A percentile compares a stretch with the other conserved stretches of the same genome.
Conservation (phyloP, 1,140 invertebrate genomes). For the Thereuonema tuberculata region DNA sequence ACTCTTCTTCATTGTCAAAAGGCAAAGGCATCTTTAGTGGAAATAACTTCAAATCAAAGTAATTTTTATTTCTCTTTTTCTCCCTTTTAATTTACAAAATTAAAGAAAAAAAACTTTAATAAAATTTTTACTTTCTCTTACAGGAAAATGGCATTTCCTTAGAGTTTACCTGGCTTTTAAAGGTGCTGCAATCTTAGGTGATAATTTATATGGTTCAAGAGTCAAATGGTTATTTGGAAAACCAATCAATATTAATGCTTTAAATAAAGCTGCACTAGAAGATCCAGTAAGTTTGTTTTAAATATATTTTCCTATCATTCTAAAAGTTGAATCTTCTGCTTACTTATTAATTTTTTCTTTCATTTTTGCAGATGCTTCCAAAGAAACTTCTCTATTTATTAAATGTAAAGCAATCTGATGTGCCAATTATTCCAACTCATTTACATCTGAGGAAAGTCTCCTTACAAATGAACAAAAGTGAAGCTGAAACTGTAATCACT, state of each 20-base stretch:
- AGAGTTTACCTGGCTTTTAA: constrained; percentile 30
- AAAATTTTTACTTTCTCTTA: too few relatives aligned
- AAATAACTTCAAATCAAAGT: too few relatives aligned
- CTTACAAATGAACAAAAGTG: constrained; percentile 17
- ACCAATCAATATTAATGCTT: constrained; percentile 27
- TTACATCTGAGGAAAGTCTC: constrained; percentile 26
- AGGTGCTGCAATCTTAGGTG: constrained; percentile 33
- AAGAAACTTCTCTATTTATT: not conserved
- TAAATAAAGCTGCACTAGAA: constrained; percentile 17
- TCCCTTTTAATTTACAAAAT: too few relatives aligned
- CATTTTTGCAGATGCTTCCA: not conserved
- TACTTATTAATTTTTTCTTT: too few relatives aligned
- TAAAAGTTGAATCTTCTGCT: too few relatives aligned
- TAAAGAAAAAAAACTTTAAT: too few relatives aligned
- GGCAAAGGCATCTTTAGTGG: too few relatives aligned
- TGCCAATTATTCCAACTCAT: constrained; percentile 29
- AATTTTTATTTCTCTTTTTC: too few relatives aligned
- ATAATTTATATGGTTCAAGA: constrained; percentile 30
- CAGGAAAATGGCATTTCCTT: constrained; percentile 27
- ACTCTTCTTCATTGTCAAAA: too few relatives aligned
- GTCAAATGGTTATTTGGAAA: constrained; percentile 29
- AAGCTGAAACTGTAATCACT: constrained; percentile 9
- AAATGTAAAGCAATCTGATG: not conserved
- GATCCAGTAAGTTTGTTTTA: constrained; percentile 23
- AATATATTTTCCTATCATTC: too few relatives aligned